phyloP scores from a whole-genome alignment of 2,888 invertebrate genomes.

The Cosmia trapezina region DNA sequence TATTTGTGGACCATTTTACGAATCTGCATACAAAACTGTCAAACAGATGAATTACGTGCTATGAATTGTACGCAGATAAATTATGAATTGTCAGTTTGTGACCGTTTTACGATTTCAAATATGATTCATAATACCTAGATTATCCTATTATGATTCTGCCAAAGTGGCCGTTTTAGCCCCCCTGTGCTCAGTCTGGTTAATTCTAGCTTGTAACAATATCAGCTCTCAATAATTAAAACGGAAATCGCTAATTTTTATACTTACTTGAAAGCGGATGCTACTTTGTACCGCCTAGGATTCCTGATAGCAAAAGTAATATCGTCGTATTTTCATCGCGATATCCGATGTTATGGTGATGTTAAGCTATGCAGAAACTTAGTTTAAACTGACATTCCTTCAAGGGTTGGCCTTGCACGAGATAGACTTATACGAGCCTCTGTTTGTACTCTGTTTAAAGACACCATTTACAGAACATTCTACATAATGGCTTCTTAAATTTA shows the following conservation, averaged over 20 bases:
- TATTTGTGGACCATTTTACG: no score
- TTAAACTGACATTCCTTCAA: neutral
- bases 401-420: constrained; percentile 11
- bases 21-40: no score
- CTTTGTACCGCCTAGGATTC: constrained; percentile 1
- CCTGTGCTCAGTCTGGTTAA: constrained; percentile 12
- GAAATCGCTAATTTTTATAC: neutral
- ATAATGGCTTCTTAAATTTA: constrained; percentile 6
- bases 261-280: constrained; percentile 9
- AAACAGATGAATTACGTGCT: no score
- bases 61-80: no score
- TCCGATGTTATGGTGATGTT: constrained; percentile 13
- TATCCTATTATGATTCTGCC: no score
- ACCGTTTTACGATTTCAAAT: no score
- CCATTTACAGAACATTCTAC: constrained; percentile 16
- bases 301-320: constrained; percentile 7
- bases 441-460: constrained; percentile 10
- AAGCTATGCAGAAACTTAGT: constrained; percentile 27
- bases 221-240: no score
- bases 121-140: no score
- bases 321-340: neutral
- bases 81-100: no score
- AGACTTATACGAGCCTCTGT: constrained; percentile 18
- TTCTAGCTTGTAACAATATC: constrained; percentile 30
- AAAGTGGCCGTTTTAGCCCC: no score